These are phyloP conservation scores for Prosopocoilus inquinatus DNA, from an alignment of 2,888 invertebrate species.

Conservation along the genomic window DNA sequence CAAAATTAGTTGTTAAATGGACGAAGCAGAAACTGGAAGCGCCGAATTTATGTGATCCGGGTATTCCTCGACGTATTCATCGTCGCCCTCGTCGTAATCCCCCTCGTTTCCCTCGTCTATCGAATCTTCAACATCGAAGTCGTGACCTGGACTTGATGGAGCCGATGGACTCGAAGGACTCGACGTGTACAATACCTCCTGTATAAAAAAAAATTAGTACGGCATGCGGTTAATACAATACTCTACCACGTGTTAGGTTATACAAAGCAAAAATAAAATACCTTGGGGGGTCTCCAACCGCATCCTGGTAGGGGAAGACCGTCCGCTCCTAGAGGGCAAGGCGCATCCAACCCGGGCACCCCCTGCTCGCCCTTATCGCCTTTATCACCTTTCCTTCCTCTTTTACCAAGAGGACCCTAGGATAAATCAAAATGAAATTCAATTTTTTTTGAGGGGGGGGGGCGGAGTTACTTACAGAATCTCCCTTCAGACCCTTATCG, in stretches of 20 bases:
- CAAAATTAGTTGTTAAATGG: constrained; percentile 42
- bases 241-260: neutral
- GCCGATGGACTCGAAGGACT: constrained; percentile 34
- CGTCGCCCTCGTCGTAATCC: constrained; percentile 56
- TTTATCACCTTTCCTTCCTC: constrained; percentile 88
- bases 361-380: constrained; percentile 95
- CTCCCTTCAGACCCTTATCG: constrained; percentile 85
- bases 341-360: constrained; percentile 95
- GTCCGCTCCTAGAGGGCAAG: constrained; percentile 95
- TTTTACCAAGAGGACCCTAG: constrained; percentile 84
- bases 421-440: constrained; percentile 19
- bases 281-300: constrained; percentile 89
- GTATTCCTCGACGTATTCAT: constrained; percentile 62
- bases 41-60: constrained; percentile 52
- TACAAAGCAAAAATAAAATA: constrained; percentile 44
- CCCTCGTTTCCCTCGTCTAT: constrained; percentile 37
- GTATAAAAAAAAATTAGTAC: constrained; percentile 19
- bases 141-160: constrained; percentile 41
- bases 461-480: constrained; percentile 66
- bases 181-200: constrained; percentile 27
- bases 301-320: constrained; percentile 95
- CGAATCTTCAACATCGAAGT: constrained; percentile 57
- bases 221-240: neutral
- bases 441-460: no score
- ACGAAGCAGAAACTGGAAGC: constrained; percentile 43